phyloP scores from a whole-genome alignment of 2,113 vertebrate genomes.

The Desmodus rotundus region DNA sequence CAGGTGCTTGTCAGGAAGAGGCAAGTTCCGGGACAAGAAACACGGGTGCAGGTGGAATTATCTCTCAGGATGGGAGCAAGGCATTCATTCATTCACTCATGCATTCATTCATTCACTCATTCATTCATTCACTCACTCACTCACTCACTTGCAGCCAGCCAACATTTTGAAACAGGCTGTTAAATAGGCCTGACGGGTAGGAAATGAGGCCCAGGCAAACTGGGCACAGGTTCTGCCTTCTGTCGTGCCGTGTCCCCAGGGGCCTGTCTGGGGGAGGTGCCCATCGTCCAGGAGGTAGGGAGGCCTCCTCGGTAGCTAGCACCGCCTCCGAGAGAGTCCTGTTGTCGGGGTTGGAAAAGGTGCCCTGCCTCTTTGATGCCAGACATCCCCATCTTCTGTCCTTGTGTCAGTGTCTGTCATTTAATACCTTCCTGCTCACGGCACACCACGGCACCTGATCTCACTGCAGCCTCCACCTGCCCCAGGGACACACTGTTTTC shows the following conservation, averaged over 20 bases:
- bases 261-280: neutral
- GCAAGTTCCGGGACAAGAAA: neutral
- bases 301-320: no score
- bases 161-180: neutral
- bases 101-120: no score
- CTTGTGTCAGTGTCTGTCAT: neutral
- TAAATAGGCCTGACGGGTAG: neutral
- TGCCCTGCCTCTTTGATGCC: neutral
- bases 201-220: neutral
- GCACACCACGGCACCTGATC: neutral
- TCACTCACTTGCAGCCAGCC: neutral
- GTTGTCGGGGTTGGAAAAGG: neutral
- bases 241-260: neutral
- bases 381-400: neutral
- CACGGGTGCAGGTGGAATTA: fast-evolving
- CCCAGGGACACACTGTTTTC: neutral
- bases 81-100: neutral
- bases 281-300: neutral
- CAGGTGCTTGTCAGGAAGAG: neutral
- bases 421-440: neutral
- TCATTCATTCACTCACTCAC: no score
- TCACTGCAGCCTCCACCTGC: neutral
- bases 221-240: neutral
- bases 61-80: neutral
- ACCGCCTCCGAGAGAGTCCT: neutral